phyloP scores from a whole-genome alignment of 2,113 vertebrate species.

The Cynopterus brachyotis region DNA sequence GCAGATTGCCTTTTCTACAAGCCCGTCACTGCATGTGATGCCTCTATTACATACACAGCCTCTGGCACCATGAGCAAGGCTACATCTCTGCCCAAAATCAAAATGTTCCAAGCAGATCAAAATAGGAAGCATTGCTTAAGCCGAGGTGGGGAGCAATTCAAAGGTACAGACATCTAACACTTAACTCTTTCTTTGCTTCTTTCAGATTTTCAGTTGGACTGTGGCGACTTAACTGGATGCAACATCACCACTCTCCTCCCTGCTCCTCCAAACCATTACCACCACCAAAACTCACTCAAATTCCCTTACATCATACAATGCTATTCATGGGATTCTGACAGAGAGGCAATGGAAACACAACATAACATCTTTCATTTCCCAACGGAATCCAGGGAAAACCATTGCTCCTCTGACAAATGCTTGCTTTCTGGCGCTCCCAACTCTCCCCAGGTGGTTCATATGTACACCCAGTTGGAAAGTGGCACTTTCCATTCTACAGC shows the following conservation, averaged over 20 bases:
- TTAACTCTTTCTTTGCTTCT: conserved; percentile 57
- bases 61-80: conserved; percentile 18
- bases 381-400: conserved; percentile 61
- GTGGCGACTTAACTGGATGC: conserved; percentile 11
- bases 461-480: conserved; percentile 37
- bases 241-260: not conserved
- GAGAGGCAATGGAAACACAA: conserved; percentile 64
- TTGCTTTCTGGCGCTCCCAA: conserved; percentile 29
- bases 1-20: conserved; percentile 44
- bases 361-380: conserved; percentile 46
- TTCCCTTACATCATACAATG: not conserved
- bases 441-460: conserved; percentile 72
- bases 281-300: not conserved
- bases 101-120: conserved; percentile 18
- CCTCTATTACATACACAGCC: conserved; percentile 62
- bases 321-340: conserved; percentile 1
- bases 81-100: conserved; percentile 58
- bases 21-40: not conserved
- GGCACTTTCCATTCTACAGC: conserved; percentile 50
- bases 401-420: not conserved
- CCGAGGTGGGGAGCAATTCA: not conserved
- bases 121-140: not conserved
- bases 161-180: not conserved
- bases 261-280: not conserved
- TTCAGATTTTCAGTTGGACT: conserved; percentile 54